Base-by-base conservation (phyloP, 2,888 invertebrate species). In the Tetranychus piercei region DNA sequence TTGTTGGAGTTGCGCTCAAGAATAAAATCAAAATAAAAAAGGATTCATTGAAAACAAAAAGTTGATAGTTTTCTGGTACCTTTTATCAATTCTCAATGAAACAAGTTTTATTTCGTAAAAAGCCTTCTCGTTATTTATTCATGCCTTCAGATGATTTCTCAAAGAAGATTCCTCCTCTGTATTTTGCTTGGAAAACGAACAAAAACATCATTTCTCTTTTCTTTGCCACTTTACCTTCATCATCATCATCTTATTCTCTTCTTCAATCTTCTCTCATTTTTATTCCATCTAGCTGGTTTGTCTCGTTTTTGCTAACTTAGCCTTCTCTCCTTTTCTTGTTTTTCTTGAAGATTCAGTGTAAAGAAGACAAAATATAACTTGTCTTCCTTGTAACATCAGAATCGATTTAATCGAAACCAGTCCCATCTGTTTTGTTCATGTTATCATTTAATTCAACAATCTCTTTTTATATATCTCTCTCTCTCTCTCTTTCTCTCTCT, bases 401-500 rank as follows among this genome's bases (percentile, higher is more conserved):
- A 72, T 72, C 34, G 72, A 43, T 20, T 72, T 34, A 72, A 43
- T 72, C 34, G 20, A 20, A 45, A 43, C 72, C 9, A 72, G 20
- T 18, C 34, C 18, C 44, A 9, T 20, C 44, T 72, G 15, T 20
- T 20, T 23, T 11, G 15, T 44, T 20, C 72, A 15, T 44, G 44
- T 72, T 72, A 69, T 23, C 20, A 69, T 23, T 69, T 69, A 20
- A 23, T 69, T 69, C 69, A 69, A 11, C 69, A 69, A 23, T 23
- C 22, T 23, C 20, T 69, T 69, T 20, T 69, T 65, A n/a, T n/a
- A n/a, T n/a, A n/a, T n/a, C n/a, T 65, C n/a, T 65, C 65, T 65
- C 65, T 65, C 65, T 65, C 65, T 65, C 65, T 65, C 65, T 65
- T n/a, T 65, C 65, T 65, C 7, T 66, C 66, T 66, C 66, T 66